Evolutionary conservation across 2,888 invertebrate species (phyloP).

Genomic region (Drosophila tanythrix): DNA sequence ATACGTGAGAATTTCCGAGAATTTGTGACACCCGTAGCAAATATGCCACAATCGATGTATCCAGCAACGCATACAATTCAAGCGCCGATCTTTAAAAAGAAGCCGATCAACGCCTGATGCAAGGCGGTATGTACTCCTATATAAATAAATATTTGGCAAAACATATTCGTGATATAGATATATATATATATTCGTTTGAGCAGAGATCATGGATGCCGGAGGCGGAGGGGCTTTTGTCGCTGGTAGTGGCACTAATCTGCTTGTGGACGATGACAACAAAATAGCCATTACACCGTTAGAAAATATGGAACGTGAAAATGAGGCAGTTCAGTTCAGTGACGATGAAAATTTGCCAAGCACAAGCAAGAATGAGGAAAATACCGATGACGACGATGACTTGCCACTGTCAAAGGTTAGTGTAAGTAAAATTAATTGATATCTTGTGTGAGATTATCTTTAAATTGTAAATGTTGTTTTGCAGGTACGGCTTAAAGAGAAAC

Average conservation of each 20-base stretch:
- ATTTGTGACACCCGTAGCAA: conserved; percentile 86
- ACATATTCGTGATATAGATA: background rate
- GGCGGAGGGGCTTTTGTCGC: conserved; percentile 28
- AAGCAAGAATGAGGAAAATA: conserved; percentile 83
- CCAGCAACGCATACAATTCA: conserved; percentile 70
- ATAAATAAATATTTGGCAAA: background rate
- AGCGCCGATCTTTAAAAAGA: conserved; percentile 79
- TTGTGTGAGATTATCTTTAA: background rate
- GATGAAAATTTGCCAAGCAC: conserved; percentile 86
- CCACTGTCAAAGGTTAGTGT: conserved; percentile 90
- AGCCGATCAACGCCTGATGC: conserved; percentile 72
- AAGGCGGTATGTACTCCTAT: conserved; percentile 37
- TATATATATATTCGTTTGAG: conserved; percentile 6
- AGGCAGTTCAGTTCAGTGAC: conserved; percentile 80
- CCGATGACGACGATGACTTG: conserved; percentile 88
- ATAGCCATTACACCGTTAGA: conserved; percentile 59
- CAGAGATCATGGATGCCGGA: conserved; percentile 56
- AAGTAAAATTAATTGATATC: background rate
- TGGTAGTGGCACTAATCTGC: conserved; percentile 36
- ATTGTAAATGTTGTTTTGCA: conserved; percentile 29
- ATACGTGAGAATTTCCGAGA: conserved; percentile 96
- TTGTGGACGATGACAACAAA: conserved; percentile 75
- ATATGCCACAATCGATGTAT: conserved; percentile 69
- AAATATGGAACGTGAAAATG: conserved; percentile 82
- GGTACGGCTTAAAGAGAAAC: conserved; percentile 85